phyloP scores from a whole-genome alignment of 2,888 invertebrate species.

The Eumacrocentrus americanus region DNA sequence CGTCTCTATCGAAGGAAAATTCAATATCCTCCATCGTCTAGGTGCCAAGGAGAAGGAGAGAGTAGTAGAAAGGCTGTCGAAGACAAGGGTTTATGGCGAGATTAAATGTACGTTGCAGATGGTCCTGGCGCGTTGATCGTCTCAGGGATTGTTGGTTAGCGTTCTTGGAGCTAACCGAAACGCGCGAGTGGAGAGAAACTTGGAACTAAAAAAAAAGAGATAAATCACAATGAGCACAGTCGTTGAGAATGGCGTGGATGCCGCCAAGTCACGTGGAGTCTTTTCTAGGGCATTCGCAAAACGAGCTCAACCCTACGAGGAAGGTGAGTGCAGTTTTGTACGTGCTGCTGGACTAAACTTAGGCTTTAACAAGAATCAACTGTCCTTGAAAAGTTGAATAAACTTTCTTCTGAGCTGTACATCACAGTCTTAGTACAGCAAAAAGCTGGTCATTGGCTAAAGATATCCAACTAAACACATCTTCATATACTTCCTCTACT shows the following conservation, averaged over 20 bases:
- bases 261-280: constrained; percentile 51
- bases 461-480: too few relatives aligned
- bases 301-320: constrained; percentile 56
- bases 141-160: constrained; percentile 16
- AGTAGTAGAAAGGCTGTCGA: constrained; percentile 6
- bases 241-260: constrained; percentile 52
- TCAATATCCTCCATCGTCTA: constrained; percentile 21
- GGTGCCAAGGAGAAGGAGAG: background rate
- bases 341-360: background rate
- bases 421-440: too few relatives aligned
- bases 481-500: too few relatives aligned
- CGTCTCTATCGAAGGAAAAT: constrained; percentile 6
- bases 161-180: background rate
- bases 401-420: background rate
- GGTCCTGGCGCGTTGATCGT: constrained; percentile 27
- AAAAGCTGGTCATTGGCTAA: too few relatives aligned
- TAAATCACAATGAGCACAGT: constrained; percentile 49
- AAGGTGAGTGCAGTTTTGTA: constrained; percentile 50
- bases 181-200: constrained; percentile 13
- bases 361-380: background rate
- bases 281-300: constrained; percentile 57
- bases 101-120: constrained; percentile 36
- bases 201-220: constrained; percentile 1
- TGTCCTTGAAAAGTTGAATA: background rate
- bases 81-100: constrained; percentile 27